Evolutionary conservation across 30 jellyfish, hydroid and myxozoan genomes (phyloP).

Genomic region (Cassiopea andromeda): DNA sequence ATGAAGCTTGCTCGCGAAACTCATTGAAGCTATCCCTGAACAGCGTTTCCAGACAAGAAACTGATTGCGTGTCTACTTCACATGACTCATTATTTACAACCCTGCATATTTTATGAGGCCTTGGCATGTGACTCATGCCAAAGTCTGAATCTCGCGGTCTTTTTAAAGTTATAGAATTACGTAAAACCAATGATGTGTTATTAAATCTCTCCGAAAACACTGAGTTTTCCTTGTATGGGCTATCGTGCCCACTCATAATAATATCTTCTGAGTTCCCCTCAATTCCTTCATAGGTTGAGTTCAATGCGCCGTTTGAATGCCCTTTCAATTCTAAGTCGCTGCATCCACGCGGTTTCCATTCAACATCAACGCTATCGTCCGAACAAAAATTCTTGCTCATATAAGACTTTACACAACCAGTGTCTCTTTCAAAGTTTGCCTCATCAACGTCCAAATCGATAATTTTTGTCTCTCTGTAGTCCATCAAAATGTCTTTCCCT

Average conservation of each 20-base stretch:
- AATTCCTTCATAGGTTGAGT: background rate
- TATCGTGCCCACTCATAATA: background rate
- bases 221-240: background rate
- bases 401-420: background rate
- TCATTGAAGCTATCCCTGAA: constrained; percentile 70
- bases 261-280: background rate
- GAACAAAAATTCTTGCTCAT: background rate
- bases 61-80: constrained; percentile 72
- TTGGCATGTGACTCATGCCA: constrained; percentile 74
- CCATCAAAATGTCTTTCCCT: constrained; percentile 50
- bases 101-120: constrained; percentile 72
- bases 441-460: constrained; percentile 74
- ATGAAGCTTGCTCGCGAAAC: constrained; percentile 21
- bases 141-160: constrained; percentile 81
- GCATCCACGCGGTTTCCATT: constrained; percentile 82
- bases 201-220: constrained; percentile 5
- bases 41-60: constrained; percentile 59
- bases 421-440: constrained; percentile 46
- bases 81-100: constrained; percentile 48
- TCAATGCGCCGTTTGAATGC: constrained; percentile 14
- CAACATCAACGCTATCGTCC: constrained; percentile 41
- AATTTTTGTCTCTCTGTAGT: constrained; percentile 70
- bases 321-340: constrained; percentile 27
- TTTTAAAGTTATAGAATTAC: constrained; percentile 62
- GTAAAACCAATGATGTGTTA: constrained; percentile 57